Conservation (phyloP, 2,113 vertebrate species). For the Dasyprocta punctata region DNA sequence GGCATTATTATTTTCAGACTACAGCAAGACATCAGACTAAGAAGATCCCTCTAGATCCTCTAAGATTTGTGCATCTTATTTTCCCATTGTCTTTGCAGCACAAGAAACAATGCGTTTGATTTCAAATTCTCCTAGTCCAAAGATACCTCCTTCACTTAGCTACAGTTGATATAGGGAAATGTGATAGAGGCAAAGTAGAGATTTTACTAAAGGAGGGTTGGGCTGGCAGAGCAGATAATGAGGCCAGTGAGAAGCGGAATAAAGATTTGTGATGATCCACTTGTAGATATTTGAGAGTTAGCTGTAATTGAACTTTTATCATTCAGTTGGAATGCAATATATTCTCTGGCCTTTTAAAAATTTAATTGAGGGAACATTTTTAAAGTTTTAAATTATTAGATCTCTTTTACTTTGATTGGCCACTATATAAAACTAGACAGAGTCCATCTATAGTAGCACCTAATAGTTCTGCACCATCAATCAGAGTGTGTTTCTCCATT, state of each 20-base stretch:
- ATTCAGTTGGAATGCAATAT: constrained; percentile 46
- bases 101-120: background rate
- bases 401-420: constrained; percentile 84
- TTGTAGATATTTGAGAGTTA: constrained; percentile 58
- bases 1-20: background rate
- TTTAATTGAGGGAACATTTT: constrained; percentile 69
- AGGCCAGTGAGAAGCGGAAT: constrained; percentile 17
- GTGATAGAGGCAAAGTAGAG: background rate
- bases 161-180: background rate
- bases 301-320: constrained; percentile 70
- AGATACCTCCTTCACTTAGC: background rate
- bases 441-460: constrained; percentile 75
- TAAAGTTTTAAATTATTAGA: constrained; percentile 81
- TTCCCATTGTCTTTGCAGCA: background rate
- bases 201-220: background rate
- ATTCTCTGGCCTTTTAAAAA: constrained; percentile 62
- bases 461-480: constrained; percentile 82
- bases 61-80: background rate
- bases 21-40: background rate
- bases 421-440: constrained; percentile 83
- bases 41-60: background rate
- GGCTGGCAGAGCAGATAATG: background rate
- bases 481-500: constrained; percentile 83
- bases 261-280: constrained; percentile 62
- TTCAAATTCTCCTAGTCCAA: background rate